Base-by-base conservation (phyloP, 1,140 invertebrate species). In the Drosophila punjabiensis region DNA sequence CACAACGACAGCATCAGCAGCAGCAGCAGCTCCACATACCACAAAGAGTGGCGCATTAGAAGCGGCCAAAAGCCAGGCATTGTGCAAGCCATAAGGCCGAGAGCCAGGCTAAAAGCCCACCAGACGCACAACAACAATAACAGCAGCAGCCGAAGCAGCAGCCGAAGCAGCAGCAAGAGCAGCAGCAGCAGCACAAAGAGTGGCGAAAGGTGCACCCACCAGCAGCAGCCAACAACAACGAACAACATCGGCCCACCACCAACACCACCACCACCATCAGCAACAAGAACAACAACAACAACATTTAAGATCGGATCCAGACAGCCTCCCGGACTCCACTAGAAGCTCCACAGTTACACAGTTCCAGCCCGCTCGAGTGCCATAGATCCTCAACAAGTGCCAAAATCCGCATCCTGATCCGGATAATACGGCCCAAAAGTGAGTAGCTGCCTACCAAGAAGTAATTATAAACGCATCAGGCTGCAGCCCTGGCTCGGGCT, bases 391-490 rank as follows among this genome's bases (percentile, higher is more conserved):
- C 55, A 85, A 69, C 75, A 85, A 88, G 85, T 88, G 85, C 85
- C 85, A 88, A 88, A 83, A 88, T 80, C 69, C 45, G 68, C 52
- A 77, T 58, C 56, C 74, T 70, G 66, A 70, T 70, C 59, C 76
- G 66, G 66, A 69, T 30, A 59, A 39, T 58, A 45, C 55, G 76
- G 66, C 76, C 75, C 56, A 70, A 78, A 79, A 69, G 75, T 79
- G 66, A 81, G 55, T 75, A 73, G 52, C 45, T 63, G n/a, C 32
- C 66, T 77, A 77, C 75, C 64, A 32, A 78, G 76, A 88, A 89
- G 85, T 85, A 79, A 89, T 85, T 89, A 88, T 89, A 88, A 88
- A 88, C 79, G 81, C 84, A 88, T 88, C 79, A 88, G 70, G 64
- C 63, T 79, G 74, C 66, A 88, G 76, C 82, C 63, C 82, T 79